phyloP scores from a whole-genome alignment of 2,888 invertebrate species.

The Nipponacmea schrenckii region DNA sequence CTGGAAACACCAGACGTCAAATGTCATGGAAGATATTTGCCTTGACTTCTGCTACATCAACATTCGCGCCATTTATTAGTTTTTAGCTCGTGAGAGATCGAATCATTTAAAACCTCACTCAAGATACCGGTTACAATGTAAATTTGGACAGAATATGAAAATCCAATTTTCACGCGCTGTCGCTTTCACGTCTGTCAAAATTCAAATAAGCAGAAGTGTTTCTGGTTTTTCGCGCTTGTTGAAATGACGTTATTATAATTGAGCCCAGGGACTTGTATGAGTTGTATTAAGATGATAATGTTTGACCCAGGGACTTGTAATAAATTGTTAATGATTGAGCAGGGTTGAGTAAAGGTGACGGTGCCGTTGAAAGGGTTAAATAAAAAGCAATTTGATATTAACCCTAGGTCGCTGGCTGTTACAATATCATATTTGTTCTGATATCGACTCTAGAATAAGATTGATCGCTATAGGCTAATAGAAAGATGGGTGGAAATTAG shows the following conservation, averaged over 20 bases:
- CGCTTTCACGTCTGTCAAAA: constrained; percentile 1
- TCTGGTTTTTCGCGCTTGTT: neutral
- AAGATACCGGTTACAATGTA: constrained; percentile 28
- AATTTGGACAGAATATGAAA: constrained; percentile 33
- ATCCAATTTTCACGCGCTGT: constrained; percentile 27
- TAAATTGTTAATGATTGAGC: neutral
- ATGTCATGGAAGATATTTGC: neutral
- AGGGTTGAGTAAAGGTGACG: too few species aligned
- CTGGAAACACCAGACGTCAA: neutral
- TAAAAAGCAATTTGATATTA: too few species aligned
- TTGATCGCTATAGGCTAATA: too few species aligned
- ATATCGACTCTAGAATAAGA: too few species aligned
- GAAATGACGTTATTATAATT: constrained; percentile 5
- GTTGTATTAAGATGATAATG: neutral
- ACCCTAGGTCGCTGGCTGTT: too few species aligned
- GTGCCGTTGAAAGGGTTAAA: too few species aligned
- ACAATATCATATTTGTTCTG: too few species aligned
- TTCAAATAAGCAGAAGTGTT: neutral
- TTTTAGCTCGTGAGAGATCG: neutral
- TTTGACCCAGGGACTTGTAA: neutral
- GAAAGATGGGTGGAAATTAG: too few species aligned
- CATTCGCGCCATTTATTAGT: neutral
- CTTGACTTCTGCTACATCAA: neutral
- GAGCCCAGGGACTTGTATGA: neutral
- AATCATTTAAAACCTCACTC: neutral